Evolutionary conservation across 1,140 invertebrate genomes (phyloP), one percentile per base, ranked within the genome.

Genomic region (Aphidius ervi): DNA sequence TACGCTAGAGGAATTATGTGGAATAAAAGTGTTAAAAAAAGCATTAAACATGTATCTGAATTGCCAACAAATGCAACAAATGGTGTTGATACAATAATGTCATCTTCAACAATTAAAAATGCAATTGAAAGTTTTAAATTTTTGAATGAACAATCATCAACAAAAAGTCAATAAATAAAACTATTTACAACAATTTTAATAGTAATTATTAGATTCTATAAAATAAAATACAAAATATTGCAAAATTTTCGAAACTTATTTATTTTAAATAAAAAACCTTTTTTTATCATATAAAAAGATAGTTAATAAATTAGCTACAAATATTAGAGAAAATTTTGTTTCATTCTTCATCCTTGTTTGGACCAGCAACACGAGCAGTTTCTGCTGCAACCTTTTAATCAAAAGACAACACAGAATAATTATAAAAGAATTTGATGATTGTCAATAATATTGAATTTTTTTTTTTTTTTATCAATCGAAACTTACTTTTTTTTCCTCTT

Each of bases 401-500:
- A 52, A 58, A 63, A 67, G 62, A 63, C 31, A 31, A 61, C 16
- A 31, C 16, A 40, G 46, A 37, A 55, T 5, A 20, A 55, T 59
- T 46, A 20, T 31, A 39, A 23, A n/a, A 7, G 42, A 46, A 16
- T 16, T 16, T 16, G 16, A 49, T 10, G 0, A 9, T 37, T 23
- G 23, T 20, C 6, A 8, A 23, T 23, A 56, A 46, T 16, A 31
- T 20, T 46, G 23, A 56, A 45, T 42, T 49, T 16, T 23, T 1
- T 6, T 3, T n/a, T 6, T 4, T 20, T 54, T 54, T n/a, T 40
- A 52, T 40, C 16, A 58, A 49, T 46, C 10, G 10, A 20, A 53
- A 67, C 74, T 70, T 74, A 83, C 88, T 85, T 92, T 90, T 84
- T 91, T 92, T 69, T 88, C 85, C 79, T 94, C 92, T 77, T 93